These are phyloP conservation scores for Acleris sparsana DNA, from an alignment of 2,888 invertebrate genomes.

Conservation along the genomic window DNA sequence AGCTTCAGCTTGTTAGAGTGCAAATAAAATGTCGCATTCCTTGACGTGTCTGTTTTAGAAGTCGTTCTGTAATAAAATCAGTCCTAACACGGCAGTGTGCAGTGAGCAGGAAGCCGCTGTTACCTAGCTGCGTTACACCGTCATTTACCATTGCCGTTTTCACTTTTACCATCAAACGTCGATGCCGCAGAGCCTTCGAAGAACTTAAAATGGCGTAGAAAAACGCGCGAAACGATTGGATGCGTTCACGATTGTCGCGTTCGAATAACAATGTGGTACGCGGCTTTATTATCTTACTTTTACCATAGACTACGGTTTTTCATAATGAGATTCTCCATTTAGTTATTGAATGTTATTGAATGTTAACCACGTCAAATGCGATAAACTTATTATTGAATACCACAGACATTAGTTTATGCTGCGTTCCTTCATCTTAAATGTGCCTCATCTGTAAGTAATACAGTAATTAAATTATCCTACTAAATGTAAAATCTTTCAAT, in stretches of 20 bases:
- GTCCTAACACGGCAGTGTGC: conserved; percentile 27
- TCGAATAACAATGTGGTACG: conserved; percentile 65
- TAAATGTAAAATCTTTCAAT: neutral
- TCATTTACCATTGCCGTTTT: conserved; percentile 58
- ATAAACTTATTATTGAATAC: neutral
- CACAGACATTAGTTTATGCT: neutral
- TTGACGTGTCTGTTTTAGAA: conserved; percentile 21
- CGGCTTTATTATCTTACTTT: conserved; percentile 52
- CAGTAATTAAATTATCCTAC: neutral
- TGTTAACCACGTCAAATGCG: neutral
- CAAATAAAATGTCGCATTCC: conserved; percentile 11
- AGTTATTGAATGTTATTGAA: neutral
- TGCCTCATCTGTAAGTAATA: neutral
- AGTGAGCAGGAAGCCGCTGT: conserved; percentile 46
- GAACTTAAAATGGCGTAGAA: conserved; percentile 69
- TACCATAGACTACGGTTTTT: conserved; percentile 43
- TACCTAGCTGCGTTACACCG: conserved; percentile 50
- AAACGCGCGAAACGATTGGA: conserved; percentile 60
- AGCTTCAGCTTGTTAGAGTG: conserved; percentile 2
- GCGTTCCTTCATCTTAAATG: no score
- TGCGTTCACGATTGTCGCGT: conserved; percentile 59
- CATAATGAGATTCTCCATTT: neutral
- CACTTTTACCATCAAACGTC: conserved; percentile 72
- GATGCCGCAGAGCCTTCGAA: conserved; percentile 59
- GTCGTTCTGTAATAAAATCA: conserved; percentile 22